Conservation (phyloP, 2,888 invertebrate genomes). For the Hoplodrina ambigua region DNA sequence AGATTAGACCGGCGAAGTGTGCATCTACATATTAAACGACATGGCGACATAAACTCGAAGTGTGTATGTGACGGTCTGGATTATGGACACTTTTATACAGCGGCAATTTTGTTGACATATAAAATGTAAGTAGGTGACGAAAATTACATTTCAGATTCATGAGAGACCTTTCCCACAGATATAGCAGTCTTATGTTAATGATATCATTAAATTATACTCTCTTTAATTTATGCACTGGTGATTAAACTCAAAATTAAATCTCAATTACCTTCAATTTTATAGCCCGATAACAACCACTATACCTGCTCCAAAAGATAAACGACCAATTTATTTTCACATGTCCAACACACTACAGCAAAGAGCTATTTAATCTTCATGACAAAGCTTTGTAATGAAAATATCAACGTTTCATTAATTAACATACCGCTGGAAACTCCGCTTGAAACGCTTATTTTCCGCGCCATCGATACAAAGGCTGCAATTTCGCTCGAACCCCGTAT, state of each 20-base stretch:
- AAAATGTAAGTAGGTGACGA: conserved; percentile 35
- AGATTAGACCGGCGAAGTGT: conserved; percentile 44
- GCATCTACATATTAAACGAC: conserved; percentile 53
- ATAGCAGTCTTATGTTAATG: background rate
- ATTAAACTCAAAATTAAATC: background rate
- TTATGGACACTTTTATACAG: conserved; percentile 41
- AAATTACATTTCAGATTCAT: conserved; percentile 19
- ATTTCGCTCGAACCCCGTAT: conserved; percentile 46
- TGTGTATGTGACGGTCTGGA: conserved; percentile 14
- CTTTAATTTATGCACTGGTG: background rate
- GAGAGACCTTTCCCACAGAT: background rate
- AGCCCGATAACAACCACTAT: conserved; percentile 9
- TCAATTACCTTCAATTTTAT: background rate
- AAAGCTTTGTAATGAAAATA: conserved; percentile 52
- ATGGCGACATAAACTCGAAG: conserved; percentile 36
- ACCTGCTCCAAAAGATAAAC: conserved; percentile 26
- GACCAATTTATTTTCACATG: conserved; percentile 40
- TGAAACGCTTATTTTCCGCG: conserved; percentile 57
- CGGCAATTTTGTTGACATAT: conserved; percentile 30
- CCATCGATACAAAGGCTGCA: conserved; percentile 59
- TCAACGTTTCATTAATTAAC: conserved; percentile 55
- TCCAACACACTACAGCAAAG: conserved; percentile 41
- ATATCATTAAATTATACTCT: too few species aligned
- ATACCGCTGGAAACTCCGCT: conserved; percentile 41
- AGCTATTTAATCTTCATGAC: conserved; percentile 46